Evolutionary conservation across 1,140 invertebrate species (phyloP), one percentile per base, ranked within the genome.

Genomic region (Parapsyche elsis): DNA sequence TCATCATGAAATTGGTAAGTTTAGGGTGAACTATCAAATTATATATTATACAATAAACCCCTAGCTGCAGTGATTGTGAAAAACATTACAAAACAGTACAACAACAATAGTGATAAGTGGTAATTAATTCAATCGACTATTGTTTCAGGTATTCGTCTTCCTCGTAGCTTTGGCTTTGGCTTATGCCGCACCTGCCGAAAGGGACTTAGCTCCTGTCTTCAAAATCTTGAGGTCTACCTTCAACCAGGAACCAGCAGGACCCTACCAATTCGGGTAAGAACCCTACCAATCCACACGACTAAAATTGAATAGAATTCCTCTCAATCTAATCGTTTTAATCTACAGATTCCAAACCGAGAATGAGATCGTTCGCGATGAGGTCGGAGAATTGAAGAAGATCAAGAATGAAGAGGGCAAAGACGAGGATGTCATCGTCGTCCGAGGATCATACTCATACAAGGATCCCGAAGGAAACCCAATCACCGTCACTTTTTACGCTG

Each of bases 401-500:
- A 75, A 86, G n/a, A 87, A 88, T 57, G 88, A 88, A 71, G 88
- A 89, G 24, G 87, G 87, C 79, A 88, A 88, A 75, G 85, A 86
- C 23, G 87, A 88, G 38, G 12, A 78, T 0, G 87, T 89, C 1
- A 85, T 89, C 26, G 86, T 86, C 80, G 85, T 89, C 84, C 86
- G 78, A 67, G 82, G 82, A 76, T 81, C 82, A 24, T 83, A 83
- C 80, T 83, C 82, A 19, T 83, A 83, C 82, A 80, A 80, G 26
- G 82, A 80, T 23, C 64, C 77, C 57, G 21, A 76, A 30, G 82
- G 82, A 9, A 77, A 64, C 73, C 82, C 78, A 57, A 81, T 83
- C 80, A 81, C 77, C 74, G 84, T 93, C 14, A 88, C 88, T 9
- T 92, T 92, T 85, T 89, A 89, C 44, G 85, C 84, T 61, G 84